Evolutionary conservation across 2,797 vertebrate species (phyloP), one percentile per base, ranked within the genome.

Genomic region (Rhinogobio ventralis): DNA sequence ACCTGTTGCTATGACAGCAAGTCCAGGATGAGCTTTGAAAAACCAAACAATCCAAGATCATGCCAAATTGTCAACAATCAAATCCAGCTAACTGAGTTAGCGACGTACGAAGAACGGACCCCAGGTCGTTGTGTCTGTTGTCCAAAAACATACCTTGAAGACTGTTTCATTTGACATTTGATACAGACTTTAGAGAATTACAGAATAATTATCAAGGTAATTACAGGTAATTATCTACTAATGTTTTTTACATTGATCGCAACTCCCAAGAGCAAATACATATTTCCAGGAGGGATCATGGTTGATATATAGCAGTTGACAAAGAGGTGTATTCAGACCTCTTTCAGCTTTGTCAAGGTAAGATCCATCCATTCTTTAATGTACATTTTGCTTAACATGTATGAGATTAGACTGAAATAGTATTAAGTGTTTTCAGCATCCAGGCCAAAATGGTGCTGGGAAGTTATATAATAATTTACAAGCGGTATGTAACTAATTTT

Each of bases 121-220:
- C 46, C 46, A 25, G n/a, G 57, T 28, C 1, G 13, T 28, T 14
- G 23, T 0, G 11, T 60, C 11, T 28, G 5, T 14, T 75, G 72
- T 30, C 10, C 20, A 75, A 55, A 55, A 74, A 60, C 8, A 36
- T 14, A 75, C 64, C 30, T 67, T 67, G 17, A 36, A 67, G 64
- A 20, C 17, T 0, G 14, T 77, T 49, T 79, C 0, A 51, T 66
- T 69, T 75, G 30, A 25, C 53, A 84, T 81, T 84, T 69, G 8
- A 25, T 19, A 25, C 3, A 62, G 62, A n/a, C 86, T 79, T 69
- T 15, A 53, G 84, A 67, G 84, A 74, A 79, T 79, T 77, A 55
- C n/a, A 51, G 4, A 36, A 71, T 14, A 30, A 30, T 7, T 30
- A 30, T 64, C 60, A 30, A 17, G 25, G 60, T 64, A 30, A 64